Evolutionary conservation across 2,888 invertebrate species (phyloP), one percentile per base, ranked within the genome.

Genomic region (Drosophila conformis): DNA sequence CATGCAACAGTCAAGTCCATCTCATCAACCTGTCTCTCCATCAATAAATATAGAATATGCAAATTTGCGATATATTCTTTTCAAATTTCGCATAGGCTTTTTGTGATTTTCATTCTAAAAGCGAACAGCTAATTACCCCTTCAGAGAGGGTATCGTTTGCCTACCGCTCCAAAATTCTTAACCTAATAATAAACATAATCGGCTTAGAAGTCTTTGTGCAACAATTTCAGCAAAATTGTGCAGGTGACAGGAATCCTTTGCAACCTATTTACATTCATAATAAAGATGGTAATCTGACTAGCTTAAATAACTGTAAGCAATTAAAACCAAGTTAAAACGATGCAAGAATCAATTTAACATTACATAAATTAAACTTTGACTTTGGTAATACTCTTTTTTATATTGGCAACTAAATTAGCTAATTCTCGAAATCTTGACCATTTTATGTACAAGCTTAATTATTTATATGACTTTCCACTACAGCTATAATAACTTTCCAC

Each of bases 181-280:
- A 6, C 25, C 4, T 13, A 27, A 49, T 35, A 18, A 31, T 18
- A 13, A 38, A 18, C 18, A 54, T 61, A 61, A 61, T 54, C 31
- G 29, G 60, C 60, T 61, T 38, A n/a, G 38, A 11, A 38, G 31
- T 7, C 11, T 29, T 60, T 51, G 13, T 33, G 10, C 35, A 59
- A 27, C 33, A 35, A n/a, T 35, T 59, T 60, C 2, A 5, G 10
- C 5, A 27, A 35, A 6, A 51, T 36, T 21, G 15, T 52, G 21
- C 27, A 40, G 29, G 18, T 38, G 29, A 40, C 29, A 21, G 3
- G 29, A 40, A 31, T 40, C 8, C 27, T 35, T 27, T n/a, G 56
- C 13, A 29, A 27, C n/a, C 8, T 15, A n/a, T 29, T 29, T 13
- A 4, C 13, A 38, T 38, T 36, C 40, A 31, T 31, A 40, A 29